Base-by-base conservation (phyloP, 2,888 invertebrate genomes). In the Drosophila macrothrix region DNA sequence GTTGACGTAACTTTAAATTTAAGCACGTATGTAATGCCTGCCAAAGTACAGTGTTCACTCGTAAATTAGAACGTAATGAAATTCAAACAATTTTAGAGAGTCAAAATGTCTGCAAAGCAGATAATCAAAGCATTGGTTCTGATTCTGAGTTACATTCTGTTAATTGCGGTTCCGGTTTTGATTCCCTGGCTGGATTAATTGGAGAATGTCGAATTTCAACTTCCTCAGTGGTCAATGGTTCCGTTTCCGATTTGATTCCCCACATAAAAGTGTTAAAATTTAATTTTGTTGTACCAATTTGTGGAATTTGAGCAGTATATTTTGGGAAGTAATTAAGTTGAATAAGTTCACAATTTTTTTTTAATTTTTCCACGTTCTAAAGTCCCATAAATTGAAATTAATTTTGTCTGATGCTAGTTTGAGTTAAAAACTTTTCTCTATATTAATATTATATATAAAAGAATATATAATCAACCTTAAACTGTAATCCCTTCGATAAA, bases 1-100 rank as follows among this genome's bases (percentile, higher is more conserved):
- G 66, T 76, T 78, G 76, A 71, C 73, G 74, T 71, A 76, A 80
- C 82, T 88, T 84, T 83, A 83, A 82, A 84, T 87, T 83, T 67
- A 78, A 70, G 67, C 73, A 14, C 28, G 59, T 46, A 65, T 62
- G 43, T 70, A 62, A 67, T 76, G 46, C 33, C 55, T 29, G 58
- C 5, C 7, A 28, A 37, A 39, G 29, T 43, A 58, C 43, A 58
- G 58, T 58, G 29, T n/a, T 58, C 9, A 29, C 41, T 31, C 41
- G 10, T 6, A 31, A 22, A 22, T 31, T 1, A 22, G 4, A 43
- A 43, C 53, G 2, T 22, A 29, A 19, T 7, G 4, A 12, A 28
- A 14, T 28, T 29, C 1, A 3, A 28, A 29, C 29, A 9, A 19
- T 29, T 28, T n/a, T 28, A 28, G 5, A 9, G 22, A 9, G 16